Evolutionary conservation across 2,113 vertebrate genomes (phyloP).

Genomic region (Misgurnus mizolepis): DNA sequence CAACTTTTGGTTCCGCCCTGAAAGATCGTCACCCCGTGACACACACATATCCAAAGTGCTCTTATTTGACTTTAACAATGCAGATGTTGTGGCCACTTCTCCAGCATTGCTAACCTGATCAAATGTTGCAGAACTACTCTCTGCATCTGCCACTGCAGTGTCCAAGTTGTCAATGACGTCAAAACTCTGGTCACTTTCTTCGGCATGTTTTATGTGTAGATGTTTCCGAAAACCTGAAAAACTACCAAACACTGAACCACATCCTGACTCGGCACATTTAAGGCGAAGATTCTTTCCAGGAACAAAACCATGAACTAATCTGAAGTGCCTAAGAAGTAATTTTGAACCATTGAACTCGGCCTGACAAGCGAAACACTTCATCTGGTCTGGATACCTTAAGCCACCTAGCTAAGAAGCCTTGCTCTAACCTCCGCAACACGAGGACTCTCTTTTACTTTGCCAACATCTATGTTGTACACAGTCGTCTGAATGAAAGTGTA

Average conservation of each 20-base stretch:
- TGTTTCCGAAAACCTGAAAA: conserved; percentile 10
- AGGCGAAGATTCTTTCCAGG: conserved; percentile 43
- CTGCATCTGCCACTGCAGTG: neutral
- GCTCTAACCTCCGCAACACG: conserved; percentile 44
- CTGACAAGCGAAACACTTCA: conserved; percentile 9
- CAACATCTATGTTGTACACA: conserved; percentile 44
- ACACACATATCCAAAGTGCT: conserved; percentile 6
- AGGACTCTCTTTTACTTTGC: conserved; percentile 46
- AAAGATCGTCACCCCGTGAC: too few relatives aligned
- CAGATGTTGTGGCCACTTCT: conserved; percentile 2
- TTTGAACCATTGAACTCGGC: neutral
- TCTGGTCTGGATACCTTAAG: conserved; percentile 6
- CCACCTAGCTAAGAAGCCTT: conserved; percentile 50
- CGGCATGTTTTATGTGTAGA: neutral
- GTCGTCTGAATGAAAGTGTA: conserved; percentile 47
- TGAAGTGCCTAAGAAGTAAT: conserved; percentile 47
- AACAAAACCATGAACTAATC: conserved; percentile 50
- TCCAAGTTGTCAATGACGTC: neutral
- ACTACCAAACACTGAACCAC: conserved; percentile 18
- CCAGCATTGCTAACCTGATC: neutral
- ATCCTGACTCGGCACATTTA: conserved; percentile 39
- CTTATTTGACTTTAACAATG: neutral
- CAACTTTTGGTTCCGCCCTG: too few relatives aligned
- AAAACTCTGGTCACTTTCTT: neutral
- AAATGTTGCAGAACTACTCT: neutral